Percentiles rank a stretch among this genome's conserved stretches.
Evolutionary conservation across 2,888 invertebrate species (phyloP).

Genomic region (Taenaris catops): DNA sequence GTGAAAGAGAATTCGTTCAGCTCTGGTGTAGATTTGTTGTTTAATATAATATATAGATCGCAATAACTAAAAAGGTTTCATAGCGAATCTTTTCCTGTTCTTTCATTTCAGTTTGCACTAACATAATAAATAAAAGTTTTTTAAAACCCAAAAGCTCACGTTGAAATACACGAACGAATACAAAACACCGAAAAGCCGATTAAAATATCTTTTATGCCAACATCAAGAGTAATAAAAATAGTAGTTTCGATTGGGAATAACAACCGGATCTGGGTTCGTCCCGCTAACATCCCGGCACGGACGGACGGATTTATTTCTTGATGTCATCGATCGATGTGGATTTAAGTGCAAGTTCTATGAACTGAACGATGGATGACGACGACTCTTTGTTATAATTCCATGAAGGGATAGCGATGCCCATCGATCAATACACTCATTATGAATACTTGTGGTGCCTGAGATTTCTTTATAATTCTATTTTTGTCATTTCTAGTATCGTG

Average conservation of each 20-base stretch:
- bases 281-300: constrained; percentile 41
- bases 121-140: neutral
- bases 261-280: constrained; percentile 69
- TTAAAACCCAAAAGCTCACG: constrained; percentile 9
- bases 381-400: neutral
- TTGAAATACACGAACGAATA: constrained; percentile 11
- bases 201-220: constrained; percentile 44
- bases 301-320: constrained; percentile 61
- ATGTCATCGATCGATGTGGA: constrained; percentile 60
- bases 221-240: constrained; percentile 67
- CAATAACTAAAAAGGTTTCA: too few species aligned
- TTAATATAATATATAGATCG: too few species aligned
- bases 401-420: too few species aligned
- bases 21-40: too few species aligned
- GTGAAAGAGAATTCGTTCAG: too few species aligned
- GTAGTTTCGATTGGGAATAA: constrained; percentile 59
- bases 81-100: too few species aligned
- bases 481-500: too few species aligned
- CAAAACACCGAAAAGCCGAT: constrained; percentile 19
- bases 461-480: too few species aligned
- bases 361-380: neutral
- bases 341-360: constrained; percentile 11
- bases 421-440: too few species aligned
- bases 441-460: too few species aligned
- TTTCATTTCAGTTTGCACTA: too few species aligned